phyloP scores from a whole-genome alignment of 2,888 invertebrate species.

The Pseudeuparius sepicola region DNA sequence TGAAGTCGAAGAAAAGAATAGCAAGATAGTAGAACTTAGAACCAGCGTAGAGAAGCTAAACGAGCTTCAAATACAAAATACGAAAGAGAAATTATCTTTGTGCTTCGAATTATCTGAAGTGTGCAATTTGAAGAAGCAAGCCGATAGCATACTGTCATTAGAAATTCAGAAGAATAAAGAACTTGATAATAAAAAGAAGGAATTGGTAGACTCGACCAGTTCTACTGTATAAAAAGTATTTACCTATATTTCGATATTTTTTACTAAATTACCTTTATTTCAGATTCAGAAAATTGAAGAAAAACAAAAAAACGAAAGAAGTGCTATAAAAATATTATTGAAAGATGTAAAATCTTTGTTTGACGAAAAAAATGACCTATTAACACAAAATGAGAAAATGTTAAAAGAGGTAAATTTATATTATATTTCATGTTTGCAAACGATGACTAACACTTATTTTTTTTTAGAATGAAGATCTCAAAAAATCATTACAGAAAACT shows the following conservation, averaged over 20 bases:
- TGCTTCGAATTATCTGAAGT: conserved; percentile 35
- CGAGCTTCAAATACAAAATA: conserved; percentile 30
- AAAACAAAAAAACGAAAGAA: conserved; percentile 31
- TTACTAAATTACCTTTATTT: too few species aligned
- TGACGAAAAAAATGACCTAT: conserved; percentile 28
- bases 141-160: conserved; percentile 29
- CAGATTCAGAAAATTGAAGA: conserved; percentile 32
- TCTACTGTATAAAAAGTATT: conserved; percentile 25
- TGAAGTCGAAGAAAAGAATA: conserved; percentile 32
- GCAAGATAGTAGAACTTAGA: conserved; percentile 31
- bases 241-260: too few species aligned
- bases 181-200: conserved; percentile 29
- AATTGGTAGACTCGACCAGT: conserved; percentile 27
- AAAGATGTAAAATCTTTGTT: conserved; percentile 27
- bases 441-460: too few species aligned
- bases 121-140: conserved; percentile 31
- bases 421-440: conserved; percentile 5
- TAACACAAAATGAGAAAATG: conserved; percentile 24
- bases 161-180: conserved; percentile 30
- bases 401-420: conserved; percentile 23
- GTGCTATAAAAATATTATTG: conserved; percentile 29
- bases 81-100: conserved; percentile 34
- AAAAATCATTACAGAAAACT: too few species aligned
- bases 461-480: too few species aligned
- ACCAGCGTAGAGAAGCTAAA: conserved; percentile 32